A percentile compares a stretch with the other conserved stretches of the same genome.
These are phyloP conservation scores for Helogale parvula DNA, from an alignment of 2,113 vertebrate species.

Conservation along the genomic window DNA sequence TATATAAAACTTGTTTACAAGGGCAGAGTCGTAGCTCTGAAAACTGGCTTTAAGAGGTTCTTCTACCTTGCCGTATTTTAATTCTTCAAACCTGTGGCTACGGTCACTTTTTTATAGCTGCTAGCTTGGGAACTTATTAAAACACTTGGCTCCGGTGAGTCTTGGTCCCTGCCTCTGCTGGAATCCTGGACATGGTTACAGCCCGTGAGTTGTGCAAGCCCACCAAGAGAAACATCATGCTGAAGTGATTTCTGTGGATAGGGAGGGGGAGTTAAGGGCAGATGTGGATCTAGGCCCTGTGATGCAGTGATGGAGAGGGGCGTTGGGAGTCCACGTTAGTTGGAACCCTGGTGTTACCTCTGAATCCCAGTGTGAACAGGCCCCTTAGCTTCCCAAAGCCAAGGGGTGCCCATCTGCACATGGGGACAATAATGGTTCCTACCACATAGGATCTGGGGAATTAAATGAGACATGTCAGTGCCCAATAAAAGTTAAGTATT, in stretches of 20 bases:
- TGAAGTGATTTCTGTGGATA: conserved; percentile 18
- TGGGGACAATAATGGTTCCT: neutral
- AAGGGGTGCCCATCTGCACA: neutral
- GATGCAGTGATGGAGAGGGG: neutral
- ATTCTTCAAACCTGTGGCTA: conserved; percentile 62
- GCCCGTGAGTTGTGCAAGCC: conserved; percentile 32
- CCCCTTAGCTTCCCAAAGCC: neutral
- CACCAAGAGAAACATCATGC: neutral
- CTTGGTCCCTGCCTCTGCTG: conserved; percentile 43
- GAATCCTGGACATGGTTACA: conserved; percentile 31
- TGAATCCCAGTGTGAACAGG: neutral
- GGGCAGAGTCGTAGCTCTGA: conserved; percentile 24
- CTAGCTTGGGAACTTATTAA: conserved; percentile 58
- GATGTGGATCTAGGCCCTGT: neutral
- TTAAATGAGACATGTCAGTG: neutral
- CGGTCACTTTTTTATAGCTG: conserved; percentile 66
- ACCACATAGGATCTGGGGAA: neutral
- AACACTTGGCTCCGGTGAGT: conserved; percentile 26
- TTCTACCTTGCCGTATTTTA: conserved; percentile 68
- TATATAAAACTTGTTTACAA: conserved; percentile 76
- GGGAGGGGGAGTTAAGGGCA: neutral
- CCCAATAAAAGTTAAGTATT: neutral
- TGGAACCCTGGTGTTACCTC: neutral
- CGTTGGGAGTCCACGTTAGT: neutral
- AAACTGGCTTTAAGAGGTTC: conserved; percentile 15